Evolutionary conservation across 2,797 vertebrate species (phyloP).

Genomic region (Typhlichthys subterraneus): DNA sequence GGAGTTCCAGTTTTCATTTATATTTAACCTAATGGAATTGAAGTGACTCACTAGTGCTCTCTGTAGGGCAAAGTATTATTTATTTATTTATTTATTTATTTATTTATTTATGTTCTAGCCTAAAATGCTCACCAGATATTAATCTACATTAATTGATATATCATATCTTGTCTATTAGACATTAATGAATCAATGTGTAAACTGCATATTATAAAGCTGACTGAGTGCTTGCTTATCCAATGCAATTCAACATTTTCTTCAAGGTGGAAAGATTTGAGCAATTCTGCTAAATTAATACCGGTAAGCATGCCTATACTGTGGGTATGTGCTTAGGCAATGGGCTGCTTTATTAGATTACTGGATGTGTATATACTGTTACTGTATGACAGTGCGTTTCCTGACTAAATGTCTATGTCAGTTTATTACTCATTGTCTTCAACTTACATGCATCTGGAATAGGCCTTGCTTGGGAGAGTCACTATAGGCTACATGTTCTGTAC

Average conservation of each 20-base stretch:
- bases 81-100: no score
- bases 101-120: neutral
- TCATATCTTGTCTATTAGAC: neutral
- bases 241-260: no score
- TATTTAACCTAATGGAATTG: neutral
- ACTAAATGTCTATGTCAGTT: neutral
- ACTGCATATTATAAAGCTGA: no score
- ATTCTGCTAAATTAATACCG: neutral
- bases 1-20: no score
- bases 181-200: no score
- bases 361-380: neutral
- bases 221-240: no score
- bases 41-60: constrained; percentile 50
- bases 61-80: constrained; percentile 46
- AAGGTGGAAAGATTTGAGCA: no score
- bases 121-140: no score
- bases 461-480: constrained; percentile 44
- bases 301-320: no score
- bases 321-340: no score
- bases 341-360: neutral
- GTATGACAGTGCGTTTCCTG: constrained; percentile 3
- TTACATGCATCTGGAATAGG: constrained; percentile 31
- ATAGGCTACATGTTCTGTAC: constrained; percentile 33
- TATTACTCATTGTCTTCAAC: constrained; percentile 17
- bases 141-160: no score